Base-by-base conservation (phyloP, 1,140 invertebrate species). In the Epicauta chinensis region DNA sequence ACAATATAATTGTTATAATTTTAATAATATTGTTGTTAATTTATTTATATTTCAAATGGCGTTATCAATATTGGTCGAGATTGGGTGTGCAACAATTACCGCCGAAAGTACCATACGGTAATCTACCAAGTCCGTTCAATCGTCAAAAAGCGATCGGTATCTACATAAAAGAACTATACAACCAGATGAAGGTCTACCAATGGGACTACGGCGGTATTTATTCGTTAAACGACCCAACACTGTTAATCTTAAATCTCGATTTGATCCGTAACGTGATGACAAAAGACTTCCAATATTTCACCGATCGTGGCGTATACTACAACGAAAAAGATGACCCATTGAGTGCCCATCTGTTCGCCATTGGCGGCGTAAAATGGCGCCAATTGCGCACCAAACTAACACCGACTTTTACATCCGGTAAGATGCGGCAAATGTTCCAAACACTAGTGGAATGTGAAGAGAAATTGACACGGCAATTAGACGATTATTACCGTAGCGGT, bases 241-340 rank as follows among this genome's bases (percentile, higher is more conserved):
- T 51, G 11, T 3, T 61, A 0, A 50, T 64, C 4, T 58, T 66
- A 10, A 75, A 80, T 64, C 71, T 70, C 1, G 69, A 75, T 56
- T 56, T 79, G 9, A 67, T 78, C 2, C 70, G 69, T 42, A 35
- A 63, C 0, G 59, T 78, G 3, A 34, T 77, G 1, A 64, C 72
- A 0, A 76, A 73, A 50, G 73, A 78, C 54, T 77, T 77, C 35
- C 34, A 56, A 0, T 61, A 64, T 57, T 80, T 79, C 54, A 63
- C 65, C 23, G 71, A 77, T 59, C 63, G 74, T 38, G 70, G 71
- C 0, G n/a, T 71, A 1, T 64, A 69, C 7, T 55, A 64, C n/a
- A 70, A 73, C 35, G 71, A 68, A 30, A 63, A 74, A 44, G 61
- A 60, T 0, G 77, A 80, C 44, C 64, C 71, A 2, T 36, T 81